Evolutionary conservation across 1,140 invertebrate species (phyloP).

Genomic region (Eciton burchellii): DNA sequence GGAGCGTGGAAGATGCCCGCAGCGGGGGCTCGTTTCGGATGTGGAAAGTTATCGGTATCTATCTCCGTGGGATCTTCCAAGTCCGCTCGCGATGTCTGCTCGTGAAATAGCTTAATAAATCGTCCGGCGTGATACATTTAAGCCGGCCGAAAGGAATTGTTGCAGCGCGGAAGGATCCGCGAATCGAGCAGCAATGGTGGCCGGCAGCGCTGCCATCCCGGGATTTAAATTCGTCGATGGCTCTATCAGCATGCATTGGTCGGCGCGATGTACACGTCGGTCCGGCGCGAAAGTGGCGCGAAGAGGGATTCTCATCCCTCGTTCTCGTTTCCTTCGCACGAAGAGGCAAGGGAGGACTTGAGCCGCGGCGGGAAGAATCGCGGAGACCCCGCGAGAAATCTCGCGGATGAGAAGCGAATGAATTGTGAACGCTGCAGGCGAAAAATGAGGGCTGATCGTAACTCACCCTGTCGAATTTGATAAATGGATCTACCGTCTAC

Average conservation of each 20-base stretch:
- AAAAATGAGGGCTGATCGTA: conserved; percentile 4
- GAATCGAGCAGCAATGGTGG: conserved; percentile 10
- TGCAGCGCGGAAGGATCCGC: conserved; percentile 42
- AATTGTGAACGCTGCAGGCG: conserved; percentile 22
- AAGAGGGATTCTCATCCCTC: conserved; percentile 41
- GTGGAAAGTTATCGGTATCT: conserved; percentile 59
- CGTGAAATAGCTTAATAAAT: conserved; percentile 73
- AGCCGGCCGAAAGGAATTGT: conserved; percentile 44
- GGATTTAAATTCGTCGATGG: conserved; percentile 74
- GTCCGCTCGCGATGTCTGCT: conserved; percentile 63
- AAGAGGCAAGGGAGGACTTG: conserved; percentile 44
- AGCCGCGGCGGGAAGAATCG: conserved; percentile 39
- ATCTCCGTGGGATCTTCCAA: conserved; percentile 59
- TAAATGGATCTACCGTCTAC: conserved; percentile 49
- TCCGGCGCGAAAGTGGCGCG: conserved; percentile 24
- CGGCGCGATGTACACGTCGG: conserved; percentile 61
- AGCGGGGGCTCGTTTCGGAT: conserved; percentile 34
- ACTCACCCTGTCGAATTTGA: conserved; percentile 52
- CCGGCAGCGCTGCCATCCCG: conserved; percentile 42
- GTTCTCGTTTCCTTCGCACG: conserved; percentile 43
- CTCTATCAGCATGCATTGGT: conserved; percentile 77
- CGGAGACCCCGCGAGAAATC: neutral
- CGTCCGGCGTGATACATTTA: conserved; percentile 64
- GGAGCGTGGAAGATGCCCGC: neutral
- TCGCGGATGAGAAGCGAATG: conserved; percentile 20